Evolutionary conservation across 1,140 invertebrate species (phyloP), one percentile per base, ranked within the genome.

Genomic region (Lethrus apterus): DNA sequence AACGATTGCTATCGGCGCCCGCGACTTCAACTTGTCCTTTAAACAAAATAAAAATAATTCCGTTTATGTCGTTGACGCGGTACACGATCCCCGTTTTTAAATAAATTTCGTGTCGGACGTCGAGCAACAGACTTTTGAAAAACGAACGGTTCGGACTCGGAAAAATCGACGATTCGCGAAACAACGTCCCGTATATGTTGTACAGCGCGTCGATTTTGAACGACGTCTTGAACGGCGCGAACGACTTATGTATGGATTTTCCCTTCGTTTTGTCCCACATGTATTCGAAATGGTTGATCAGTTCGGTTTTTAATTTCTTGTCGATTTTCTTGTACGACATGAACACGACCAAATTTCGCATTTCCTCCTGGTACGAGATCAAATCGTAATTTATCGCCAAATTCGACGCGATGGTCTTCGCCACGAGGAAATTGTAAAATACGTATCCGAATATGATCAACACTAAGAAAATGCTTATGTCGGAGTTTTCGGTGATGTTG

Each of bases 231-330:
- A 53, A 50, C 9, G n/a, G n/a, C n/a, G 13, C 20, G 11, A 50
- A 43, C 3, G 35, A 19, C 2, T 26, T 31, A 2, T 18, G 14
- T 9, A 50, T 38, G 7, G 1, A 18, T 46, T 50, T 45, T 4
- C 42, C 51, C 24, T 53, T 44, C 4, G 26, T 38, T 15, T 41
- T 31, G 4, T 26, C 31, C 51, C 51, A 53, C 9, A 41, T 23
- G 23, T 50, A 50, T 21, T 53, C 47, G 18, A 42, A 53, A 31
- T 53, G 44, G 11, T 53, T 46, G 14, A 53, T 46, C 20, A 50
- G 17, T 13, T 45, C 44, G n/a, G 45, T 23, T 10, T 46, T 34
- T n/a, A 53, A n/a, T 9, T 34, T 34, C 11, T 44, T 45, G 23
- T 53, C 51, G 24, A 53, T 41, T 23, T 46, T 50, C 7, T 38